Evolutionary conservation across 2,797 vertebrate species (phyloP).

Genomic region (Brotula barbata): DNA sequence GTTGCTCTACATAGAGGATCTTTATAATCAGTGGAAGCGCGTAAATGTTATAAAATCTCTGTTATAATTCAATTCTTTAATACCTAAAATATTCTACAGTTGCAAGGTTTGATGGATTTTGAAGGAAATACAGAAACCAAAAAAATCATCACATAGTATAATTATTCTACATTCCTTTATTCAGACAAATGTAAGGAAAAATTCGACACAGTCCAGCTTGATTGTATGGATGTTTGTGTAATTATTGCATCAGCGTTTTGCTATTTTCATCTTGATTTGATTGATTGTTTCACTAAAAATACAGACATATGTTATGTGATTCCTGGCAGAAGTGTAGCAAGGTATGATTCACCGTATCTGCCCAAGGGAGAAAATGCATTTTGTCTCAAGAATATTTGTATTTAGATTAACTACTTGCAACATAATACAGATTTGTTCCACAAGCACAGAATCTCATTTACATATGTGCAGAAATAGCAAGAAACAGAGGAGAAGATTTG

Average conservation of each 20-base stretch:
- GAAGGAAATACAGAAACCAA: too few species aligned
- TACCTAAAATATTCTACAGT: not conserved
- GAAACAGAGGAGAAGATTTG: slow-evolving; percentile 55
- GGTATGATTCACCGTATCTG: slow-evolving; percentile 29
- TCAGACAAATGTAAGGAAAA: not conserved
- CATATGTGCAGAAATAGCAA: slow-evolving; percentile 51
- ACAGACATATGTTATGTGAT: slow-evolving; percentile 19
- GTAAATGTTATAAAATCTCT: not conserved
- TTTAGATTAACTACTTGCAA: slow-evolving; percentile 62
- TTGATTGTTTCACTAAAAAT: slow-evolving; percentile 23
- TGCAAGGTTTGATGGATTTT: too few species aligned
- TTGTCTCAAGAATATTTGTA: slow-evolving; percentile 39
- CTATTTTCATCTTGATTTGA: slow-evolving; percentile 9
- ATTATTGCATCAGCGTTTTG: slow-evolving; percentile 2
- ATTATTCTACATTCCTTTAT: too few species aligned
- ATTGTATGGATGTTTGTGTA: slow-evolving; percentile 9
- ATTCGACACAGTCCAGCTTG: slow-evolving; percentile 1
- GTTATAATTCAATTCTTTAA: not conserved
- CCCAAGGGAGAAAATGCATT: slow-evolving; percentile 21
- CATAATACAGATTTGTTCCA: slow-evolving; percentile 65
- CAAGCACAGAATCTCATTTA: slow-evolving; percentile 55
- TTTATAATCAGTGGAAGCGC: slow-evolving; percentile 12
- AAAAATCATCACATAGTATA: too few species aligned
- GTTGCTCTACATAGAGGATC: not conserved
- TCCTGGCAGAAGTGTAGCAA: slow-evolving; percentile 19